phyloP scores from a whole-genome alignment of 2,888 invertebrate species.

The Pharmacophagus antenor region DNA sequence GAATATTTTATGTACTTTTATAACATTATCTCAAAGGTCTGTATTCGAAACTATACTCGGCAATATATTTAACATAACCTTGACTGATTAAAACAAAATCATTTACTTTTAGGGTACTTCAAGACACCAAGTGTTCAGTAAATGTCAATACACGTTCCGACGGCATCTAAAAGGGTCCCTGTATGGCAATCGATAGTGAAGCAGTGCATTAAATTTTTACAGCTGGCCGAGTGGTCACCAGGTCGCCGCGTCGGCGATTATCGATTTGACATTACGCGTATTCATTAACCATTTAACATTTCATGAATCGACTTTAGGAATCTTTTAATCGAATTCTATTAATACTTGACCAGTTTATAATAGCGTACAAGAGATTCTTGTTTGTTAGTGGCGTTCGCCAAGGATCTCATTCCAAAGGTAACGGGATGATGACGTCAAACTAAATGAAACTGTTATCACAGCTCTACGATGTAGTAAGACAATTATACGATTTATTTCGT shows the following conservation, averaged over 20 bases:
- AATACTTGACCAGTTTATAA: background rate
- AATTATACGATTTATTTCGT: background rate
- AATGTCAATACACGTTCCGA: background rate
- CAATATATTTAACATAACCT: no score
- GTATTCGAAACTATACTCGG: no score
- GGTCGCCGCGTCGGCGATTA: constrained; percentile 10
- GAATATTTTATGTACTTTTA: no score
- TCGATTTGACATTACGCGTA: constrained; percentile 9
- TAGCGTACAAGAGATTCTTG: background rate
- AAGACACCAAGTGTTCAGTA: background rate
- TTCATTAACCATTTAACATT: background rate
- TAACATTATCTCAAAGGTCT: no score
- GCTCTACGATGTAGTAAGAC: background rate
- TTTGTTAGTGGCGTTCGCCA: background rate
- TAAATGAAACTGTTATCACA: background rate
- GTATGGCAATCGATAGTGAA: constrained; percentile 17
- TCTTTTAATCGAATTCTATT: background rate
- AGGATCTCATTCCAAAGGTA: no score
- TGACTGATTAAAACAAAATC: background rate
- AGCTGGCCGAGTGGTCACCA: constrained; percentile 19
- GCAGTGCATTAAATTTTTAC: constrained; percentile 26
- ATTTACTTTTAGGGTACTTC: background rate
- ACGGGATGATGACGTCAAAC: no score
- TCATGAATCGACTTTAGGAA: background rate
- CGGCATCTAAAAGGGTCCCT: constrained; percentile 17